phyloP scores from a whole-genome alignment of 2,797 vertebrate species.

The Sarcophilus harrisii region DNA sequence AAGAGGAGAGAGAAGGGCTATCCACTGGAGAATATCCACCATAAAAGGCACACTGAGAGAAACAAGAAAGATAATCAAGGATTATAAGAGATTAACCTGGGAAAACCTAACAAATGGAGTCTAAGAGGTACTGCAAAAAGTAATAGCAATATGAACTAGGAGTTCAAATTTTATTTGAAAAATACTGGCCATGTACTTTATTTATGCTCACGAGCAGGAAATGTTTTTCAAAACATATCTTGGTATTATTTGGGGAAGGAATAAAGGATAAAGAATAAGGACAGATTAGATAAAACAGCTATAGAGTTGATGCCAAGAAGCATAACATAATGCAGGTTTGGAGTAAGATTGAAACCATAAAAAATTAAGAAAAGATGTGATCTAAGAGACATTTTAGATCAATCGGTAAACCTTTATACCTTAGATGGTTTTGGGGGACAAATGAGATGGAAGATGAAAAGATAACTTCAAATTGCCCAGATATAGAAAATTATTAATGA shows the following conservation, averaged over 20 bases:
- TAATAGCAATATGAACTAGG: background rate
- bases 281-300: accelerated
- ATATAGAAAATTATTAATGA: background rate
- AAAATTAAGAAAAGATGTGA: background rate
- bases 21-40: background rate
- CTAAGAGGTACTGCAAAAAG: background rate
- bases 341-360: background rate
- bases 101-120: background rate
- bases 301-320: background rate
- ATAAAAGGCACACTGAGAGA: background rate
- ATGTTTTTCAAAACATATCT: background rate
- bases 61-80: background rate
- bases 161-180: slow-evolving; percentile 8
- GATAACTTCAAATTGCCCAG: background rate
- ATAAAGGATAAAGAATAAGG: background rate
- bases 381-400: background rate
- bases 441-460: slow-evolving; percentile 5
- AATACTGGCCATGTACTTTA: background rate
- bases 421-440: background rate
- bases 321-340: background rate
- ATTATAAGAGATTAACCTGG: background rate
- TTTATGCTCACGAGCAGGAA: background rate
- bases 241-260: background rate
- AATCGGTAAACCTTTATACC: background rate
- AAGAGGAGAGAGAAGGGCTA: background rate